phyloP scores from a whole-genome alignment of 2,888 invertebrate species.

The Ypsolopha scabrella region DNA sequence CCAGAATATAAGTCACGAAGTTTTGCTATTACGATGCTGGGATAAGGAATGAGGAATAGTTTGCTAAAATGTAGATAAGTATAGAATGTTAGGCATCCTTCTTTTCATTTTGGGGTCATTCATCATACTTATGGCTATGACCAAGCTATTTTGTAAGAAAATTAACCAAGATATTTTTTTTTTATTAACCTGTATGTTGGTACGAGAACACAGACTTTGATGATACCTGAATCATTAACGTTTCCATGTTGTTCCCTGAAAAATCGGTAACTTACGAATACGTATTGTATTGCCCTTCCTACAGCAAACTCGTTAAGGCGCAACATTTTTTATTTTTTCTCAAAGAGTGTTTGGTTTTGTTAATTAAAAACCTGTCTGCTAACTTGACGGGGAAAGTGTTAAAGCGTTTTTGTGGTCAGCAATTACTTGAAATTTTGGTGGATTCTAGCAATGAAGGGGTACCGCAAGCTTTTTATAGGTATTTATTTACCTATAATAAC shows the following conservation, averaged over 20 bases:
- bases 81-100: neutral
- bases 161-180: too few species aligned
- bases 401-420: constrained; percentile 7
- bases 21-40: neutral
- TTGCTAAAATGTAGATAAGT: neutral
- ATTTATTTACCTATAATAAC: too few species aligned
- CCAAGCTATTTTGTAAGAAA: too few species aligned
- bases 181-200: too few species aligned
- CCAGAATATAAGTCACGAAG: neutral
- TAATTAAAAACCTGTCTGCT: constrained; percentile 34
- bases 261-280: too few species aligned
- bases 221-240: too few species aligned
- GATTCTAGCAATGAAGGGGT: too few species aligned
- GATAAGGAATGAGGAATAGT: neutral
- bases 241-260: too few species aligned
- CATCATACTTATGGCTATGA: too few species aligned
- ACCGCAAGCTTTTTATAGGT: too few species aligned
- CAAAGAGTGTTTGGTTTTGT: constrained; percentile 25
- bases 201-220: too few species aligned
- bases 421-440: constrained; percentile 6
- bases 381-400: constrained; percentile 11
- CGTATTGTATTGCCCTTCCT: constrained; percentile 13
- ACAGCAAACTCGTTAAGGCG: constrained; percentile 31
- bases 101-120: neutral
- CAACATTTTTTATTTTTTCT: constrained; percentile 19